Evolutionary conservation across 2,113 vertebrate genomes (phyloP).

Genomic region (Phasianus colchicus): DNA sequence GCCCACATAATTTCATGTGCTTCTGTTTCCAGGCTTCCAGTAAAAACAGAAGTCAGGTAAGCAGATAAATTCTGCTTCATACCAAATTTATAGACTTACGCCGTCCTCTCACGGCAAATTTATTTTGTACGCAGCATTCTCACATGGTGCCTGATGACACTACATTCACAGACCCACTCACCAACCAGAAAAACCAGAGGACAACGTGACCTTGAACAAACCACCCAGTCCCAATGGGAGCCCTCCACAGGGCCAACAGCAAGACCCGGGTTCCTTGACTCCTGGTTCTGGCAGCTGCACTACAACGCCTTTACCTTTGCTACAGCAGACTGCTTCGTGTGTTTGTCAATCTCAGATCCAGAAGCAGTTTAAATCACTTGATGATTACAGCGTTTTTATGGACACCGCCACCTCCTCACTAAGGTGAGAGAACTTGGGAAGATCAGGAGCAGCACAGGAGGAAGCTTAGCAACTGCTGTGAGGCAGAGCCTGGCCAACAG

Average conservation of each 20-base stretch:
- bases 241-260: background rate
- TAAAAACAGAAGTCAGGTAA: slow-evolving; percentile 4
- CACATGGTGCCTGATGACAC: background rate
- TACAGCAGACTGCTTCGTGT: slow-evolving; percentile 10
- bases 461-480: background rate
- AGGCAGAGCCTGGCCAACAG: background rate
- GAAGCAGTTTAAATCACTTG: background rate
- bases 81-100: slow-evolving; percentile 11
- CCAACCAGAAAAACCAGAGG: background rate
- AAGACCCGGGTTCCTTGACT: background rate
- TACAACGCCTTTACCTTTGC: slow-evolving; percentile 14
- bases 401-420: slow-evolving; percentile 34
- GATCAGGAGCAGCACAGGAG: background rate
- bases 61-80: slow-evolving; percentile 12
- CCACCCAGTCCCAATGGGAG: background rate
- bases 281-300: slow-evolving; percentile 3
- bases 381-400: slow-evolving; percentile 48
- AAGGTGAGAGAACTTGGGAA: slow-evolving; percentile 1
- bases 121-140: background rate
- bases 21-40: background rate
- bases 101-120: background rate
- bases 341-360: slow-evolving; percentile 3
- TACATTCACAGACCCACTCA: background rate
- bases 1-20: background rate
- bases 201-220: background rate